These are phyloP conservation scores for Rhopalosiphum padi DNA, from an alignment of 1,140 invertebrate genomes.

Conservation along the genomic window DNA sequence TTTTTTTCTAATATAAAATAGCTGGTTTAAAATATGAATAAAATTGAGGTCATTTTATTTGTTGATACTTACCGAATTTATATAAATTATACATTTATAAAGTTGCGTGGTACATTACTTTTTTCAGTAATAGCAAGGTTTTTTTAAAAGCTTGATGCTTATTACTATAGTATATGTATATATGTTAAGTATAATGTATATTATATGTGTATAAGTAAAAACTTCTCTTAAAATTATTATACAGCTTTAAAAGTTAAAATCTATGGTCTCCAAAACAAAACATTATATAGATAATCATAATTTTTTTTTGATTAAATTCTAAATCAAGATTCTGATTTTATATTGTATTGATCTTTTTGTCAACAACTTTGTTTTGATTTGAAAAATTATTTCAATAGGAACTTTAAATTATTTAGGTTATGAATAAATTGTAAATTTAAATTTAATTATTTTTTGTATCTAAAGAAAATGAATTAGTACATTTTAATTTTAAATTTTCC, in stretches of 20 bases:
- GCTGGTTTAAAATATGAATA: neutral
- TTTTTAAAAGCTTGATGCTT: neutral
- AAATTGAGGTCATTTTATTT: neutral
- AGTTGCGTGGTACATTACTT: neutral
- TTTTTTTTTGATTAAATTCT: neutral
- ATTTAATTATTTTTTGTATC: neutral
- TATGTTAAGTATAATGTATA: neutral
- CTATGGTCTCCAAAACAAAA: neutral
- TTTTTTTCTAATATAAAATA: neutral
- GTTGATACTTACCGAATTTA: neutral
- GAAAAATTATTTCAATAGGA: neutral
- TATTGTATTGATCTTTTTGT: neutral
- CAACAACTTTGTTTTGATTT: neutral
- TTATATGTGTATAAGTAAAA: neutral
- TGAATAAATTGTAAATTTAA: neutral
- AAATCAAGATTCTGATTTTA: neutral
- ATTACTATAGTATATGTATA: neutral
- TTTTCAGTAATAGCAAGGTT: neutral
- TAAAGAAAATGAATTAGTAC: neutral
- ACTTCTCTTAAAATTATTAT: slow-evolving; percentile 1
- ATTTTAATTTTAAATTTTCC: neutral
- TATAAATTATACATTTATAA: neutral
- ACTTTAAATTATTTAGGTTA: neutral
- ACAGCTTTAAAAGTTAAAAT: neutral
- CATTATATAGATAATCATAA: slow-evolving; percentile 7